Evolutionary conservation across 2,888 invertebrate species (phyloP), one percentile per base, ranked within the genome.

Genomic region (Lasioglossum villosulum): DNA sequence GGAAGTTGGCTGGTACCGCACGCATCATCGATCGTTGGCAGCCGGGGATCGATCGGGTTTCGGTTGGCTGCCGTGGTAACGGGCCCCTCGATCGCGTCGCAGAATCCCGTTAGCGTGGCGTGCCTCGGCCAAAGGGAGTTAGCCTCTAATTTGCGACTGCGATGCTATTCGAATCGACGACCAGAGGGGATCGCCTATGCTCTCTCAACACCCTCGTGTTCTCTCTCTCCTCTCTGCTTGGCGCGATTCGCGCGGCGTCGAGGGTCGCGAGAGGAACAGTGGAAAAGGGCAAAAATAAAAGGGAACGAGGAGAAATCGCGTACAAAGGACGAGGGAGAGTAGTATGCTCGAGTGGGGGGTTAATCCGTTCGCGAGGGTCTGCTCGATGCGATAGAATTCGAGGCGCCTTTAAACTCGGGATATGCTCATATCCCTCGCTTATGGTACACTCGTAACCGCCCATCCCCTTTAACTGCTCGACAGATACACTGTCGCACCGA

Each of bases 391-490:
- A 85, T 78, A 82, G 78, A 78, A 82, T 80, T 79, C 72, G 80
- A 80, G 52, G 5, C 23, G 48, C 10, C 82, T 90, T 91, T 88
- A 91, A 91, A 30, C 75, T 59, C 30, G 30, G 56, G 82, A 91
- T 92, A 92, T 90, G 89, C 78, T 48, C 89, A 91, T 92, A 91
- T 91, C 91, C 84, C 86, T 19, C 8, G 72, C 34, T 4, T 63
- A 42, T 52, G 76, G 70, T 63, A 39, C 77, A 52, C 45, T 39
- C 37, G 77, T 37, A 84, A 73, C 68, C 70, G 37, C 34, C 45
- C 12, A 75, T 91, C 87, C 77, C 66, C 92, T 92, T 92, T 91
- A 92, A 92, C 83, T 83, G 74, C 84, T 80, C 80, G 76, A 87
- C 80, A 78, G 86, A 88, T 84, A 85, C 86, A 86, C 78, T 48